Conservation (phyloP, 1,140 invertebrate species). For the Drosophila equinoxialis region DNA sequence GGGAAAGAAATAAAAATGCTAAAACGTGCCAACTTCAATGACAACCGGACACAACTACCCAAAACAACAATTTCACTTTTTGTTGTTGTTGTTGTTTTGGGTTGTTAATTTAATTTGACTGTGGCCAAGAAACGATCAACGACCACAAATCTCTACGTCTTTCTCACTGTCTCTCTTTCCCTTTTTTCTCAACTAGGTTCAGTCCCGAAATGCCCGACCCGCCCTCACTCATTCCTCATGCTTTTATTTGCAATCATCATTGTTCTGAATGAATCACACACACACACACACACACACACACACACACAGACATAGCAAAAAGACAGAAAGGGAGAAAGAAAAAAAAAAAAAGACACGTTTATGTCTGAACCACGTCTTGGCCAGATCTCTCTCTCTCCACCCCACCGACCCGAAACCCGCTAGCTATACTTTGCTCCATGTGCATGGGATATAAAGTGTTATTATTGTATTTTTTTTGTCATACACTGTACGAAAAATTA, state of each 20-base stretch:
- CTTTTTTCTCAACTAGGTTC: not conserved
- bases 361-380: constrained; percentile 11
- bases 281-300: constrained; percentile 19
- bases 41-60: constrained; percentile 64
- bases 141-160: constrained; percentile 20
- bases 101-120: constrained; percentile 73
- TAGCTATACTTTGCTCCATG: not conserved
- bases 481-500: not conserved
- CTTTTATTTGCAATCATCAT: constrained; percentile 55
- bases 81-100: constrained; percentile 20
- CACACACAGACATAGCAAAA: not conserved
- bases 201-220: not conserved
- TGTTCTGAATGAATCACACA: constrained; percentile 76
- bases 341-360: constrained; percentile 11
- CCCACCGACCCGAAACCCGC: constrained; percentile 6
- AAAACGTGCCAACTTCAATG: constrained; percentile 50
- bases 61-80: constrained; percentile 73
- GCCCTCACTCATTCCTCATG: constrained; percentile 18
- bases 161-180: not conserved
- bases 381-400: constrained; percentile 14
- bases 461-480: constrained; percentile 1
- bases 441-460: constrained; percentile 9
- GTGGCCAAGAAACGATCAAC: constrained; percentile 61
- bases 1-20: constrained; percentile 28
- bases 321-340: not conserved